A percentile compares a stretch with the other conserved stretches of the same genome.
These are phyloP conservation scores for Nibea coibor DNA, from an alignment of 2,113 vertebrate genomes.

Conservation along the genomic window DNA sequence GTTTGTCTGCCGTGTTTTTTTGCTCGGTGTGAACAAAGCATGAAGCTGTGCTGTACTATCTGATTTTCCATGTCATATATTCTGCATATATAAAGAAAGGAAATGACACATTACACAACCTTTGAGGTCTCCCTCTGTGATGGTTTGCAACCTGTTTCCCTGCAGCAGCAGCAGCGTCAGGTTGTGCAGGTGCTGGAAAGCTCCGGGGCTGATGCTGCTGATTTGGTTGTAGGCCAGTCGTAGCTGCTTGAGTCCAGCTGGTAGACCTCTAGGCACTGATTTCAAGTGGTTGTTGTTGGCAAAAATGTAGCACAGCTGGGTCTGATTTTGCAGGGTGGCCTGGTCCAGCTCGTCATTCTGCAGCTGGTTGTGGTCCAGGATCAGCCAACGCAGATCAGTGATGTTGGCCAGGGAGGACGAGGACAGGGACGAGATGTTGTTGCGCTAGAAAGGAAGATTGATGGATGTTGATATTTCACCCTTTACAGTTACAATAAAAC, in stretches of 20 bases:
- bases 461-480: not conserved
- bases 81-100: slow-evolving; percentile 7
- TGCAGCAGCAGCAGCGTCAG: slow-evolving; percentile 83
- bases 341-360: slow-evolving; percentile 62
- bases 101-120: slow-evolving; percentile 63
- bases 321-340: slow-evolving; percentile 71
- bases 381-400: slow-evolving; percentile 80
- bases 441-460: slow-evolving; percentile 63
- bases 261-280: slow-evolving; percentile 74
- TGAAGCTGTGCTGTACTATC: not conserved
- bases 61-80: not conserved
- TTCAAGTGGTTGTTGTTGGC: slow-evolving; percentile 82
- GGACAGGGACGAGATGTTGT: slow-evolving; percentile 76
- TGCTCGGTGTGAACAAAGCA: not conserved
- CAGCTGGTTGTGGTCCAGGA: slow-evolving; percentile 83
- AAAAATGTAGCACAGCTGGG: slow-evolving; percentile 78
- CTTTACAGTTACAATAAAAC: not conserved
- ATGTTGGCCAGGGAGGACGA: slow-evolving; percentile 69
- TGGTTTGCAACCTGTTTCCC: slow-evolving; percentile 79
- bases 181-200: slow-evolving; percentile 75
- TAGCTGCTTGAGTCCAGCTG: slow-evolving; percentile 79
- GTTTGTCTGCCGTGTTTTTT: not conserved
- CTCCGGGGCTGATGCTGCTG: slow-evolving; percentile 66
- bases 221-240: slow-evolving; percentile 83
- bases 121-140: slow-evolving; percentile 74